Evolutionary conservation across 2,797 vertebrate genomes (phyloP).

Genomic region (Malurus splendens): DNA sequence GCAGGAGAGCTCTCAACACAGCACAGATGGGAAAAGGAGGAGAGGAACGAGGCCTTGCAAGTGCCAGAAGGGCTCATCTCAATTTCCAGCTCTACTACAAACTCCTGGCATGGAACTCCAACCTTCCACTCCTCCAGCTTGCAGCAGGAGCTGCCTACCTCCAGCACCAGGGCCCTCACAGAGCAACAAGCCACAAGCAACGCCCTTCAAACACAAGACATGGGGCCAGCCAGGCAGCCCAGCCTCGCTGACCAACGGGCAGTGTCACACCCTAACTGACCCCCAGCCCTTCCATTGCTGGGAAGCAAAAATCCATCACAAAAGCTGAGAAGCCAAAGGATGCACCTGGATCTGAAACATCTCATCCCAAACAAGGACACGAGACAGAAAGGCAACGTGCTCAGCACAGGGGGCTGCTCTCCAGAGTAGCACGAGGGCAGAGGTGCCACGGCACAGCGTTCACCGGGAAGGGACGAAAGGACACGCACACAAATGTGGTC

Average conservation of each 20-base stretch:
- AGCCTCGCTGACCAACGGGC: rapidly evolving
- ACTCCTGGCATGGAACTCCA: rapidly evolving
- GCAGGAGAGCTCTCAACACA: not conserved
- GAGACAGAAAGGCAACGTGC: not conserved
- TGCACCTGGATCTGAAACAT: not conserved
- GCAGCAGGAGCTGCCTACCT: not conserved
- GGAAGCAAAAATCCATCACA: not conserved
- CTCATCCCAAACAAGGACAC: not conserved
- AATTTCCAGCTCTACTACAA: not conserved
- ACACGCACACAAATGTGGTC: rapidly evolving
- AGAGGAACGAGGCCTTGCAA: not conserved
- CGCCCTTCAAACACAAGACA: rapidly evolving
- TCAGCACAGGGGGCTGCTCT: not conserved
- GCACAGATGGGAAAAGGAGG: rapidly evolving
- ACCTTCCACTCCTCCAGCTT: not conserved
- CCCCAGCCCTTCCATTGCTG: not conserved
- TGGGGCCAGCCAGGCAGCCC: not conserved
- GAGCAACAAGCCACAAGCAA: rapidly evolving
- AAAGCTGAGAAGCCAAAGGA: not conserved
- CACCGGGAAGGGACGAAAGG: not conserved
- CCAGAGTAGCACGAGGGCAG: not conserved
- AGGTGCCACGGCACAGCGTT: not conserved
- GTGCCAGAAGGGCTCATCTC: rapidly evolving
- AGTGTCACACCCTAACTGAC: not conserved
- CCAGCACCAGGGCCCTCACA: not conserved